phyloP scores from a whole-genome alignment of 2,797 vertebrate species.

The Aulostomus chinensis region DNA sequence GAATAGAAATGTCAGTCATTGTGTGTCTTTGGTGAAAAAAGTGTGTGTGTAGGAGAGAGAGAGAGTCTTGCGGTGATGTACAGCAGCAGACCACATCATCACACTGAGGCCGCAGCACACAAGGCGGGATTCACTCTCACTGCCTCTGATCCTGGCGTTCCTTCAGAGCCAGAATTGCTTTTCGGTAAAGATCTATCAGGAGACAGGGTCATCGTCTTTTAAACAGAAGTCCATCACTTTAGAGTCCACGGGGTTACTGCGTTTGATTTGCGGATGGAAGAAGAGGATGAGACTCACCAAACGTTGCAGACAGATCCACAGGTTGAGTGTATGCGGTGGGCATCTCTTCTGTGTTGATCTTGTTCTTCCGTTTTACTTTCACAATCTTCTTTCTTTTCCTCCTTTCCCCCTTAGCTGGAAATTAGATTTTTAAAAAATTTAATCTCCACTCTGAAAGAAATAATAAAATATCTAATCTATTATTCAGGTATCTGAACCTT shows the following conservation, averaged over 20 bases:
- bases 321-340: slow-evolving; percentile 52
- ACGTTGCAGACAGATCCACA: slow-evolving; percentile 77
- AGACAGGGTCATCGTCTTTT: slow-evolving; percentile 50
- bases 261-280: slow-evolving; percentile 16
- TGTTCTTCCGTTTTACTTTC: slow-evolving; percentile 78
- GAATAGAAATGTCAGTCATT: slow-evolving; percentile 7
- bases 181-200: slow-evolving; percentile 84
- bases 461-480: accelerated
- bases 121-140: slow-evolving; percentile 32
- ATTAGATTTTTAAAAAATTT: slow-evolving; percentile 2
- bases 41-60: not conserved
- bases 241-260: slow-evolving; percentile 30
- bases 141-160: slow-evolving; percentile 77
- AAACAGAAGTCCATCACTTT: slow-evolving; percentile 24
- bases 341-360: slow-evolving; percentile 81
- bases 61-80: slow-evolving; percentile 2
- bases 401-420: slow-evolving; percentile 59
- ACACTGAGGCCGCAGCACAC: slow-evolving; percentile 14
- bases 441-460: too few relatives aligned
- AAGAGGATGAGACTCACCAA: slow-evolving; percentile 71
- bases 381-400: slow-evolving; percentile 72
- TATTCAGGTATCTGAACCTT: slow-evolving; percentile 50
- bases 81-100: slow-evolving; percentile 17
- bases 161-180: slow-evolving; percentile 86
- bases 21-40: not conserved